A percentile compares a stretch with the other conserved stretches of the same genome.
These are phyloP conservation scores for Philopotamus ludificatus DNA, from an alignment of 1,140 invertebrate species.

Conservation along the genomic window DNA sequence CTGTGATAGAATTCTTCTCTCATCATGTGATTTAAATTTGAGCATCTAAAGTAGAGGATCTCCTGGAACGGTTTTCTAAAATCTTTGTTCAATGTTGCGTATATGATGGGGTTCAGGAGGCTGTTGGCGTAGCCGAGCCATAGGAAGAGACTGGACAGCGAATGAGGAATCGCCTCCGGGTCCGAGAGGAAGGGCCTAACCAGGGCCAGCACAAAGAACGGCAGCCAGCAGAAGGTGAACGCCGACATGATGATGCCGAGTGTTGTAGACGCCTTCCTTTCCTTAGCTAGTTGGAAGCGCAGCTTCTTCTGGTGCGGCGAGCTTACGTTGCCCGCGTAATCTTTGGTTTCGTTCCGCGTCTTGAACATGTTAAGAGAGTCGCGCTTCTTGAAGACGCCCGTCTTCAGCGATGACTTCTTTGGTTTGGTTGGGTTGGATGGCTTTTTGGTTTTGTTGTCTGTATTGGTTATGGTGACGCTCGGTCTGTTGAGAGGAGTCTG, in stretches of 20 bases:
- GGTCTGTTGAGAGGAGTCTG: conserved; percentile 51
- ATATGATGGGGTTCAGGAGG: conserved; percentile 89
- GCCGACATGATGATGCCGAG: conserved; percentile 97
- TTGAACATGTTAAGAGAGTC: conserved; percentile 54
- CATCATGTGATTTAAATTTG: conserved; percentile 87
- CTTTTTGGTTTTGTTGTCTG: conserved; percentile 47
- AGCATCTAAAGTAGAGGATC: conserved; percentile 84
- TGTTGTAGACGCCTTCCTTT: conserved; percentile 92
- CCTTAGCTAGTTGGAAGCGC: conserved; percentile 79
- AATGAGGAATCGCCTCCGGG: conserved; percentile 67
- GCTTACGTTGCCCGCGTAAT: conserved; percentile 50
- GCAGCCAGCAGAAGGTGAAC: conserved; percentile 95
- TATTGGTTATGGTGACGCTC: conserved; percentile 47
- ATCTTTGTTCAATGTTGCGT: conserved; percentile 87
- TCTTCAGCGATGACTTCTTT: conserved; percentile 48
- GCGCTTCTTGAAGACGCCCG: conserved; percentile 50
- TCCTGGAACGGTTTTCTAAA: conserved; percentile 91
- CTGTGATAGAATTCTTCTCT: conserved; percentile 89
- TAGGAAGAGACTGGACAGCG: conserved; percentile 72
- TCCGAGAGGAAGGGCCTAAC: conserved; percentile 75
- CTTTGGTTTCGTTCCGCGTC: conserved; percentile 51
- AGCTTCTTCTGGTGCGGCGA: conserved; percentile 71
- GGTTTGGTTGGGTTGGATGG: conserved; percentile 43
- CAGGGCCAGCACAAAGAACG: conserved; percentile 92
- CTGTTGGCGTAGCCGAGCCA: conserved; percentile 95